phyloP scores from a whole-genome alignment of 2,888 invertebrate genomes.

The Oscheius sp. region DNA sequence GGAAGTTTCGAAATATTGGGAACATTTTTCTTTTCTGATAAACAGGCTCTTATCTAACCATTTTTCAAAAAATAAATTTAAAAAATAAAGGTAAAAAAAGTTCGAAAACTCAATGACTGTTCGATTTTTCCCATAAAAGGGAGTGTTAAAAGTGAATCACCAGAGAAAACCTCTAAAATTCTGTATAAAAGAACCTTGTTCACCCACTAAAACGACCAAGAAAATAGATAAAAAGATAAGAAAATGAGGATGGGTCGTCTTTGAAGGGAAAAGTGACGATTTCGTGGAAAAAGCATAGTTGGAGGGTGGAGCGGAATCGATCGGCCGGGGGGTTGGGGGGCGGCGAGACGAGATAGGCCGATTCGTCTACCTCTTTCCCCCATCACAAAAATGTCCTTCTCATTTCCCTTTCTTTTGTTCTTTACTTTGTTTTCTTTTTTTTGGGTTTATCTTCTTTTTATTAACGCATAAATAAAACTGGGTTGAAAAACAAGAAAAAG shows the following conservation, averaged over 20 bases:
- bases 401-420: neutral
- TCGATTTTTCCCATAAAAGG: no score
- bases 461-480: neutral
- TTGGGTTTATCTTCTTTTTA: neutral
- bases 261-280: neutral
- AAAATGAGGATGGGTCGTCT: neutral
- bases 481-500: neutral
- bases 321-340: slow-evolving; percentile 8
- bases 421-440: neutral
- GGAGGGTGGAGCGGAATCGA: slow-evolving; percentile 23
- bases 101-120: no score
- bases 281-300: slow-evolving; percentile 15
- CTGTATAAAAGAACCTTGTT: neutral
- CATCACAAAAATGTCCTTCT: neutral
- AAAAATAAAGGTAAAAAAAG: no score
- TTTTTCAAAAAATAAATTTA: no score
- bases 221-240: neutral
- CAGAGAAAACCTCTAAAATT: no score
- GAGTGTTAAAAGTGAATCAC: no score
- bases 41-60: no score
- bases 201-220: neutral
- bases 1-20: no score
- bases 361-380: neutral
- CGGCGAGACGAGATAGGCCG: slow-evolving; percentile 9
- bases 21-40: no score